Evolutionary conservation across 2,888 invertebrate genomes (phyloP).

Genomic region (Epistrophe eligans): DNA sequence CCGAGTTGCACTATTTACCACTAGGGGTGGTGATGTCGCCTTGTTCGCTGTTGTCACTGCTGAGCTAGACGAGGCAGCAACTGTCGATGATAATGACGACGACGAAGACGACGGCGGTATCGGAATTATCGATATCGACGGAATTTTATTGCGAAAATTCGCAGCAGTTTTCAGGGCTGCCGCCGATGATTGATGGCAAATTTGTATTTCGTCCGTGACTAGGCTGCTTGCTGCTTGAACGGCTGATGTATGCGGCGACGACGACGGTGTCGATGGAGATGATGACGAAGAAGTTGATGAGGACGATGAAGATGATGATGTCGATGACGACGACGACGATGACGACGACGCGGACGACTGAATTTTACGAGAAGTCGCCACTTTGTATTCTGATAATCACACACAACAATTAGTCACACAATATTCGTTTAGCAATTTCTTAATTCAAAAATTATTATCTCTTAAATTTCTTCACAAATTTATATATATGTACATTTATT

Average conservation of each 20-base stretch:
- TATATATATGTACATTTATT: not conserved
- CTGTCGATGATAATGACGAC: conserved; percentile 76
- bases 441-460: not conserved
- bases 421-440: not conserved
- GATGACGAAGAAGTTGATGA: conserved; percentile 56
- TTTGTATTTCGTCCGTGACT: conserved; percentile 74
- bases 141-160: conserved; percentile 81
- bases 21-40: conserved; percentile 81
- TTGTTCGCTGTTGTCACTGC: conserved; percentile 78
- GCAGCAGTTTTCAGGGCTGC: conserved; percentile 77
- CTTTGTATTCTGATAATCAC: conserved; percentile 69
- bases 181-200: conserved; percentile 70
- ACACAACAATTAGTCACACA: conserved; percentile 46
- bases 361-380: conserved; percentile 77
- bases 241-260: conserved; percentile 53
- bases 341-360: conserved; percentile 73
- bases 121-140: conserved; percentile 83
- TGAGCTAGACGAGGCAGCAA: conserved; percentile 55
- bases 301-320: conserved; percentile 44
- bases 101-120: conserved; percentile 78
- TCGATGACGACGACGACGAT: conserved; percentile 46
- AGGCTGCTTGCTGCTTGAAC: conserved; percentile 48
- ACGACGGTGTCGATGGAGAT: conserved; percentile 58
- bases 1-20: conserved; percentile 29
- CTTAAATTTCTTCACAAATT: conserved; percentile 1